Conservation (phyloP, 1,140 invertebrate species). For the Caligus rogercresseyi region DNA sequence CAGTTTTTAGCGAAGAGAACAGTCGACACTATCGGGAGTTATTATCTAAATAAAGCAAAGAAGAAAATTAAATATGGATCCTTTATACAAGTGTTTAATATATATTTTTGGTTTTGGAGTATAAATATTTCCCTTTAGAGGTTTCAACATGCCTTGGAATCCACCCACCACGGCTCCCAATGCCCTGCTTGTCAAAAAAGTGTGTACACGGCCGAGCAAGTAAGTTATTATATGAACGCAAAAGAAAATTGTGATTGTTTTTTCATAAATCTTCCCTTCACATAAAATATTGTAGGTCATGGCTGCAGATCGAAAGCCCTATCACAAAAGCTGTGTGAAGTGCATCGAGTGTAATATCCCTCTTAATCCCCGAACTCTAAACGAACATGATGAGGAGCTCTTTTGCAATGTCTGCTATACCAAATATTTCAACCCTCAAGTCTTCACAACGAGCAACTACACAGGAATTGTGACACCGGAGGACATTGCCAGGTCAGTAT, state of each 20-base stretch:
- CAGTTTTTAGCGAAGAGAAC: no score
- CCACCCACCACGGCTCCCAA: not conserved
- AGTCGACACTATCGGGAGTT: no score
- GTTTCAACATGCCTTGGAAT: not conserved
- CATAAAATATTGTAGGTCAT: conserved; percentile 10
- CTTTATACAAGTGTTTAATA: no score
- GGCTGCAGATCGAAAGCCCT: conserved; percentile 13
- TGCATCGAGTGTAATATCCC: not conserved
- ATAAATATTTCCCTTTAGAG: no score
- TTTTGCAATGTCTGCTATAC: conserved; percentile 18
- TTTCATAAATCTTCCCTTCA: not conserved
- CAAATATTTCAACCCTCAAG: conserved; percentile 10
- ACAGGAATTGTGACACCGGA: conserved; percentile 9
- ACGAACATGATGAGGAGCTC: conserved; percentile 15
- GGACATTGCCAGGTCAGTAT: conserved; percentile 8
- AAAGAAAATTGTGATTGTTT: not conserved
- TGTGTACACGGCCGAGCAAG: conserved; percentile 18
- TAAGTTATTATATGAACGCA: not conserved
- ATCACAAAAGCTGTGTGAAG: conserved; percentile 11
- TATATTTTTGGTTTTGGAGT: no score
- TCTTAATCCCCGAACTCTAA: conserved; percentile 5
- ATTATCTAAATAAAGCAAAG: no score
- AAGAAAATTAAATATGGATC: no score
- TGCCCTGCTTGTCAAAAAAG: conserved; percentile 9
- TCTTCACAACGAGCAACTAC: not conserved